Conservation (phyloP, 2,797 vertebrate genomes). For the Rhynchotus rufescens region DNA sequence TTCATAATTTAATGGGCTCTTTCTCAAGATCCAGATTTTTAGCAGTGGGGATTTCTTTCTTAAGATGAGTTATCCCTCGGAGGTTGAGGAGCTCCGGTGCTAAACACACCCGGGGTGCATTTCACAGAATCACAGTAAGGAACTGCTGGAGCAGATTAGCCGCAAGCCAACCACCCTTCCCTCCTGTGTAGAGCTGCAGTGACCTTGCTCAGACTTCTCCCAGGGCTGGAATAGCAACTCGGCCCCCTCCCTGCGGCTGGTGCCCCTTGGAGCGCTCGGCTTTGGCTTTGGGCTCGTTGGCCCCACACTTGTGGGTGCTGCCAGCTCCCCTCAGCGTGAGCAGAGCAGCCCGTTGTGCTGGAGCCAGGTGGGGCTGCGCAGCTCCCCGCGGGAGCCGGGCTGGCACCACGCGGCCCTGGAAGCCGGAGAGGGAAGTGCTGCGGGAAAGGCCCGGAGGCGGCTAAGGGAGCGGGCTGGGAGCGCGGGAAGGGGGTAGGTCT, state of each 20-base stretch:
- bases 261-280: background rate
- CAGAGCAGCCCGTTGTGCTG: background rate
- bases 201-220: background rate
- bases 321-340: background rate
- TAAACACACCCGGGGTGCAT: background rate
- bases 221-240: constrained; percentile 4
- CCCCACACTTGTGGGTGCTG: background rate
- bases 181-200: background rate
- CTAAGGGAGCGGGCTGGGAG: background rate
- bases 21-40: constrained; percentile 23
- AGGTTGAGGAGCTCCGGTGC: background rate
- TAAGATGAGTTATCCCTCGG: background rate
- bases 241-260: background rate
- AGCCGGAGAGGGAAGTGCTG: background rate
- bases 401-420: background rate
- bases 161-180: background rate
- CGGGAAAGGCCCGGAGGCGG: background rate
- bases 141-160: background rate
- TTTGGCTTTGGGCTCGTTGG: constrained; percentile 6
- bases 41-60: constrained; percentile 17
- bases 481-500: background rate
- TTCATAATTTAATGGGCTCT: constrained; percentile 21
- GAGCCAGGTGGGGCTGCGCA: background rate
- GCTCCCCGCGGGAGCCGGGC: background rate
- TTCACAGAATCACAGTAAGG: background rate